These are phyloP conservation scores for Drymonia ruficornis DNA, from an alignment of 2,888 invertebrate genomes.

Conservation along the genomic window DNA sequence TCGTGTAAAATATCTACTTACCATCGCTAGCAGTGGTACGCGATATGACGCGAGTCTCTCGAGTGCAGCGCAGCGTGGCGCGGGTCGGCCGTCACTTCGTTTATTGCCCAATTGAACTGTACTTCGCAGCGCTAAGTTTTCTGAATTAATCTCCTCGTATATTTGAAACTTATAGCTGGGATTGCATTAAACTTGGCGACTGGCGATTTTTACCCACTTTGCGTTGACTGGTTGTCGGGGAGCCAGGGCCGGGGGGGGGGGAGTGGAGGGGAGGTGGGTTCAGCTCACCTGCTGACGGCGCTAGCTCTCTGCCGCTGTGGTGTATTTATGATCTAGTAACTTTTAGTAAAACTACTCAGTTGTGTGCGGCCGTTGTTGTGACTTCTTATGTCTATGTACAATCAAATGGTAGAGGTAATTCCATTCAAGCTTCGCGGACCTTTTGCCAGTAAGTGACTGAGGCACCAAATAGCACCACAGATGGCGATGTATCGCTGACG, in stretches of 20 bases:
- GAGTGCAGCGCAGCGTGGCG: neutral
- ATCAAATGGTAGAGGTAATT: too few species aligned
- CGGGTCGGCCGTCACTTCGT: constrained; percentile 18
- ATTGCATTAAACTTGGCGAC: constrained; percentile 24
- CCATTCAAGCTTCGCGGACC: too few species aligned
- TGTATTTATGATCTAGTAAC: neutral
- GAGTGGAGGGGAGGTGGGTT: neutral
- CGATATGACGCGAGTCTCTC: neutral
- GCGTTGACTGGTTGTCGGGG: constrained; percentile 7
- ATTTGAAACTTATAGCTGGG: constrained; percentile 29
- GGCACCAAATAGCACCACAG: too few species aligned
- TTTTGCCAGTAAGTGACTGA: too few species aligned
- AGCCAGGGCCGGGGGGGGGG: neutral
- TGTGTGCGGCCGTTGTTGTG: too few species aligned
- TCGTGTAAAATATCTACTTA: too few species aligned
- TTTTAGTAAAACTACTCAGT: neutral
- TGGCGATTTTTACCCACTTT: constrained; percentile 16
- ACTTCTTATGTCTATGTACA: too few species aligned
- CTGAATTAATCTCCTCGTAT: constrained; percentile 29
- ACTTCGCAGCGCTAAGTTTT: constrained; percentile 25
- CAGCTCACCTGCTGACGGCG: neutral
- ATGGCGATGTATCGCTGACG: too few species aligned
- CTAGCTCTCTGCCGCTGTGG: neutral
- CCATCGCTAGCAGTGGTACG: too few species aligned
- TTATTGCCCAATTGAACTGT: constrained; percentile 23